Conservation (phyloP, 2,797 vertebrate genomes). For the Schizothorax lantsangensis region DNA sequence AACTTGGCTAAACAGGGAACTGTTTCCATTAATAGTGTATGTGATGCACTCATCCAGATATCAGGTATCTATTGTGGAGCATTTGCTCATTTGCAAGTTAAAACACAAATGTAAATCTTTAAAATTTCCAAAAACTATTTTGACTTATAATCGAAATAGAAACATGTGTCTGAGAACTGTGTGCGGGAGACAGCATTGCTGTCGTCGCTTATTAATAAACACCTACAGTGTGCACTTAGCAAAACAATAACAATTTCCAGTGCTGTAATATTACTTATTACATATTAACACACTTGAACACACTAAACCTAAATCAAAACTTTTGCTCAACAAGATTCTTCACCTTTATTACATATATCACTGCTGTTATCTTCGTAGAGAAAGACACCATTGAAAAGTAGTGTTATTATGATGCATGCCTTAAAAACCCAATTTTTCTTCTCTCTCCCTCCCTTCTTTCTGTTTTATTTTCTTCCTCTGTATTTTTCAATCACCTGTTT, state of each 20-base stretch:
- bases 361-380: background rate
- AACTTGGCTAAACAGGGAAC: background rate
- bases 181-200: background rate
- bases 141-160: too few species aligned
- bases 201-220: background rate
- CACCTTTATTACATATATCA: background rate
- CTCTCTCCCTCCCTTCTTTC: background rate
- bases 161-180: background rate
- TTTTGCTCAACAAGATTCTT: slow-evolving; percentile 4
- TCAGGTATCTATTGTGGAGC: background rate
- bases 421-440: background rate
- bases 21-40: background rate
- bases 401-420: background rate
- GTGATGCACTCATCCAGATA: background rate
- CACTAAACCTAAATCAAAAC: background rate
- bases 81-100: slow-evolving; percentile 12
- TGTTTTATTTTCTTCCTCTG: slow-evolving; percentile 42
- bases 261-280: background rate
- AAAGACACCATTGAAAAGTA: background rate
- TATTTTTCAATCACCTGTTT: slow-evolving; percentile 7
- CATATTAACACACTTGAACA: background rate
- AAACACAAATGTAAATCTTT: background rate
- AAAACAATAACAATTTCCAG: slow-evolving; percentile 2
- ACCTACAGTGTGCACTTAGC: background rate
- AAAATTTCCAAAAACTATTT: background rate